These are phyloP conservation scores for Pan troglodytes DNA, from an alignment of 2,113 vertebrate genomes.

Conservation along the genomic window NHGRI_mPanTro3-v2.1_pri NC_072419.2:53700501-53701000, in stretches of 20 bases:
- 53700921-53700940: background rate
- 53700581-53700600: background rate
- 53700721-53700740: background rate
- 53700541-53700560: background rate
- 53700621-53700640: background rate
- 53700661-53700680: background rate
- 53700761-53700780: background rate
- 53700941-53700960: background rate
- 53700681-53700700: background rate
- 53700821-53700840: background rate
- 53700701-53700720: background rate
- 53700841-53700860: background rate
- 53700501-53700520: background rate
- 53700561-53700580: no score
- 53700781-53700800: background rate
- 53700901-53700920: constrained; percentile 32
- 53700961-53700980: constrained; percentile 7
- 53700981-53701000: background rate
- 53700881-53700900: background rate
- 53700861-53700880: background rate
- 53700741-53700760: background rate
- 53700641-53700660: background rate
- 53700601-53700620: background rate
- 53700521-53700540: background rate
- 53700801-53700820: background rate